Conservation (phyloP, 30 jellyfish, hydroid and myxozoan genomes). For the Chrysaora quinquecirrha region DNA sequence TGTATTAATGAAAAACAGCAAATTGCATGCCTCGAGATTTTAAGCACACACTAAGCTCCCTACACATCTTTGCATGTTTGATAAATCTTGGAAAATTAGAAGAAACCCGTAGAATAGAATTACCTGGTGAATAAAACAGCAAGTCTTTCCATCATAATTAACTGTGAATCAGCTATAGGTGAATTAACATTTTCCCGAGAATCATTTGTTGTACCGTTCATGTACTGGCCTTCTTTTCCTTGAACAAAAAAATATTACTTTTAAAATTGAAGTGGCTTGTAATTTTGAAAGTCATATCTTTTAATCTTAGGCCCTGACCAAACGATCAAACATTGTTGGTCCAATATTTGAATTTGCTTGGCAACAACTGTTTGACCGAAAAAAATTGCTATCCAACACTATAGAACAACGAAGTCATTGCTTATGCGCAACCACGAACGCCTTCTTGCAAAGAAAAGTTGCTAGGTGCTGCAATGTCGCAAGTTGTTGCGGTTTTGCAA, state of each 20-base stretch:
- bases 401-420: too few relatives aligned
- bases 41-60: too few relatives aligned
- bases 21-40: too few relatives aligned
- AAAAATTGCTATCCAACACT: background rate
- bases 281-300: background rate
- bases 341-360: too few relatives aligned
- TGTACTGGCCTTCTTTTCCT: conserved; percentile 97
- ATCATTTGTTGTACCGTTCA: conserved; percentile 64
- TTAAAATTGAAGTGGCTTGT: background rate
- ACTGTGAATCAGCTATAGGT: conserved; percentile 85
- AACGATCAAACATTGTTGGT: too few relatives aligned
- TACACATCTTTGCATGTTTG: too few relatives aligned
- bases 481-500: too few relatives aligned
- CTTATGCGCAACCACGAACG: background rate
- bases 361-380: too few relatives aligned
- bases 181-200: conserved; percentile 57
- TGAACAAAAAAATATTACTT: background rate
- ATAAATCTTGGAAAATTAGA: too few relatives aligned
- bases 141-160: conserved; percentile 95
- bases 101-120: too few relatives aligned
- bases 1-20: too few relatives aligned
- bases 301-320: background rate
- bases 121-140: conserved; percentile 90
- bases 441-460: background rate
- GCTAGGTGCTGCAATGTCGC: too few relatives aligned